Conservation (phyloP, 2,113 vertebrate genomes). For the Catharus fuscescens region DNA sequence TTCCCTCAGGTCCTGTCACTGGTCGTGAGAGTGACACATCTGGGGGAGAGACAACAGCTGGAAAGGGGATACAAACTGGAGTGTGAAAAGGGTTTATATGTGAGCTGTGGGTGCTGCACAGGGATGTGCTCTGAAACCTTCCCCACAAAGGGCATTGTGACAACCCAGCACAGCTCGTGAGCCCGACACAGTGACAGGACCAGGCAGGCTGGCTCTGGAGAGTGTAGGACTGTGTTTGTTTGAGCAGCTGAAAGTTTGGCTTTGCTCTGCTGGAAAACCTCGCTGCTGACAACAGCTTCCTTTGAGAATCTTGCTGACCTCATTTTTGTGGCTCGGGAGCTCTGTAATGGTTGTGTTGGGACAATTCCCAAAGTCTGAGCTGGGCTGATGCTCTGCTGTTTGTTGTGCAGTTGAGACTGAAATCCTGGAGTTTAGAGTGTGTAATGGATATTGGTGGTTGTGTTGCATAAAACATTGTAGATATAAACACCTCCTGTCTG, state of each 20-base stretch:
- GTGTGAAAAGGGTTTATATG: accelerated
- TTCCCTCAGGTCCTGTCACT: background rate
- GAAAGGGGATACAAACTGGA: background rate
- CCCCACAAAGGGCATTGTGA: accelerated
- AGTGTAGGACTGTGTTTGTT: background rate
- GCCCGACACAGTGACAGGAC: accelerated
- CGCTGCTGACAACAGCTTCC: slow-evolving; percentile 37
- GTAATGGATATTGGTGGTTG: background rate
- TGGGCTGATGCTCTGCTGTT: background rate
- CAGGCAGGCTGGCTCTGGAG: background rate
- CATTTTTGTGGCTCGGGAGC: background rate
- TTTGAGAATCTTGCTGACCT: slow-evolving; percentile 35
- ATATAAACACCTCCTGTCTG: background rate
- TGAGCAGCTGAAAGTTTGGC: background rate
- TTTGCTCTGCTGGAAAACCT: background rate
- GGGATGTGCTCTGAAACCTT: background rate
- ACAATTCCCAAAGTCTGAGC: background rate
- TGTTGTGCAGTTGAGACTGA: background rate
- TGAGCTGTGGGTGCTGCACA: accelerated
- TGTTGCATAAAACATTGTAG: background rate
- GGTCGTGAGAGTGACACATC: background rate
- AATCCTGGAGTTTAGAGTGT: background rate
- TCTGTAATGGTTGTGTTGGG: background rate
- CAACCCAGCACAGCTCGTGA: background rate
- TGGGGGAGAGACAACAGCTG: background rate